phyloP scores from a whole-genome alignment of 1,140 invertebrate species.

The Cydia pomonella region DNA sequence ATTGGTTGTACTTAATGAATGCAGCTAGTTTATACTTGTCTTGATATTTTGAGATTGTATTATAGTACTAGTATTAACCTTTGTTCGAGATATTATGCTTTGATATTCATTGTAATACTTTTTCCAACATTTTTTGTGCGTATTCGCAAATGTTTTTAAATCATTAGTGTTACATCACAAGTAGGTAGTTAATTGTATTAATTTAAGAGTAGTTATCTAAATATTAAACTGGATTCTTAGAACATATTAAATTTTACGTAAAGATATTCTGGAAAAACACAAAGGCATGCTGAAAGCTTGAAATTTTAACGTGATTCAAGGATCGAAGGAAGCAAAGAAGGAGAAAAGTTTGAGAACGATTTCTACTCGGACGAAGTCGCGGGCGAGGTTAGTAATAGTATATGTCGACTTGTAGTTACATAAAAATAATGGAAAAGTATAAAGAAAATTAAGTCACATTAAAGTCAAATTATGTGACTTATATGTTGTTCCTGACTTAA shows the following conservation, averaged over 20 bases:
- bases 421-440: too few relatives aligned
- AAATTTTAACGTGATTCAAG: neutral
- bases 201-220: neutral
- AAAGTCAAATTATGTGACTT: too few relatives aligned
- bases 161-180: neutral
- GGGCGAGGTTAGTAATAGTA: too few relatives aligned
- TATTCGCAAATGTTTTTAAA: neutral
- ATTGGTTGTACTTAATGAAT: slow-evolving; percentile 12
- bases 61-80: neutral
- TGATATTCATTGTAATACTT: slow-evolving; percentile 6
- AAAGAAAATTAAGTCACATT: too few relatives aligned
- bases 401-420: too few relatives aligned
- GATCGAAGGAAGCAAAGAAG: neutral
- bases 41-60: slow-evolving; percentile 14
- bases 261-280: neutral
- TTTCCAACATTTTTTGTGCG: too few relatives aligned
- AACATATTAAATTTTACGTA: neutral
- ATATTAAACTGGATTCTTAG: neutral
- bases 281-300: neutral
- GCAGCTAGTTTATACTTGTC: slow-evolving; percentile 4
- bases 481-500: too few relatives aligned
- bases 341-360: too few relatives aligned
- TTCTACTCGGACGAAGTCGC: too few relatives aligned
- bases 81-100: slow-evolving; percentile 12
- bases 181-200: slow-evolving; percentile 22